Evolutionary conservation across 2,113 vertebrate genomes (phyloP).

Genomic region (Microtus ochrogaster): DNA sequence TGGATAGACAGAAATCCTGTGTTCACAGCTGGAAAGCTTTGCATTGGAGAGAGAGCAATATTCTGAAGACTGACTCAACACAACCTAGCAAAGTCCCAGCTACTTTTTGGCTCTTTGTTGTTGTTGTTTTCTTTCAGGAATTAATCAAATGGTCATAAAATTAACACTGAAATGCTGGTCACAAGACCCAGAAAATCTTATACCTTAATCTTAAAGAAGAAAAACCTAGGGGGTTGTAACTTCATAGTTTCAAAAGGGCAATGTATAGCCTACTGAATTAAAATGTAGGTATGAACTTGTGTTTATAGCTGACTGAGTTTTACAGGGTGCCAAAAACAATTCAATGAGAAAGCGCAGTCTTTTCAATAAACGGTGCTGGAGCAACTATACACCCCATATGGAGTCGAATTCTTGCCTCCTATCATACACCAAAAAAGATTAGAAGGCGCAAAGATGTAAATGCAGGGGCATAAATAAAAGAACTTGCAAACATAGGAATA

Average conservation of each 20-base stretch:
- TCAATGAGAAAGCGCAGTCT: background rate
- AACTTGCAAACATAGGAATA: constrained; percentile 33
- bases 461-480: constrained; percentile 1
- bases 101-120: background rate
- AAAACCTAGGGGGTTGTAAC: background rate
- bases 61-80: background rate
- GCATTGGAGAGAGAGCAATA: background rate
- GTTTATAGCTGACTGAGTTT: background rate
- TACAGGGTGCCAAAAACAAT: background rate
- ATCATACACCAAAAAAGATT: constrained; percentile 6
- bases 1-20: background rate
- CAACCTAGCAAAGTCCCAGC: background rate
- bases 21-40: background rate
- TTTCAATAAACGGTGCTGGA: background rate
- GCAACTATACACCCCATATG: background rate
- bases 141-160: constrained; percentile 8
- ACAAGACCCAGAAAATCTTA: background rate
- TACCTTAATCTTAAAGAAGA: background rate
- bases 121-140: background rate
- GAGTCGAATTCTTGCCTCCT: background rate
- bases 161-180: background rate
- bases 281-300: constrained; percentile 8
- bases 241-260: background rate
- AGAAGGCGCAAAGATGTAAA: constrained; percentile 16
- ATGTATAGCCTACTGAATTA: background rate